These are phyloP conservation scores for Reinhardtius hippoglossoides DNA, from an alignment of 2,113 vertebrate genomes.

Conservation along the genomic window DNA sequence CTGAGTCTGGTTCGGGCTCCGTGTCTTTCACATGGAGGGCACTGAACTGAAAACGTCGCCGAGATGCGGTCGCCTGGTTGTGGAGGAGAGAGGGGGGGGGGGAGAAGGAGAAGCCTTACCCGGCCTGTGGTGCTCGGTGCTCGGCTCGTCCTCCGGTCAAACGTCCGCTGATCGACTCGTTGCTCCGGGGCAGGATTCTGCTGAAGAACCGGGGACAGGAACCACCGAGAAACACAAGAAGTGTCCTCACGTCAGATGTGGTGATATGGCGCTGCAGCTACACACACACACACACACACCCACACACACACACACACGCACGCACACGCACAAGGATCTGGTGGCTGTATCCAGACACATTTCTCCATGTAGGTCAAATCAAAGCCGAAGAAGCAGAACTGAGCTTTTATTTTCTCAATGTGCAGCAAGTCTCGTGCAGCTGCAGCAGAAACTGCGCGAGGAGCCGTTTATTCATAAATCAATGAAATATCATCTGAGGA, in stretches of 20 bases:
- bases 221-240: constrained; percentile 5
- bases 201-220: constrained; percentile 44
- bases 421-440: too few species aligned
- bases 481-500: not conserved
- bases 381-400: constrained; percentile 29
- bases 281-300: not conserved
- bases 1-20: not conserved
- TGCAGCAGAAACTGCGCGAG: not conserved
- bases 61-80: constrained; percentile 8
- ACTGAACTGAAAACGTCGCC: constrained; percentile 2
- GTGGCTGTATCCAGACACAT: not conserved
- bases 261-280: constrained; percentile 6
- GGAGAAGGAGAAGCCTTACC: constrained; percentile 34
- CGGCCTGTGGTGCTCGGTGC: constrained; percentile 34
- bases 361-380: constrained; percentile 48
- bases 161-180: not conserved
- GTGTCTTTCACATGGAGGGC: not conserved
- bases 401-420: not conserved
- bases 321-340: not conserved
- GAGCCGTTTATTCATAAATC: not conserved
- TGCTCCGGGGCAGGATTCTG: not conserved
- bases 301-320: not conserved
- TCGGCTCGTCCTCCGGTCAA: not conserved
- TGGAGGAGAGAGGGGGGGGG: constrained; percentile 2
- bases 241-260: not conserved